phyloP scores from a whole-genome alignment of 2,113 vertebrate species.

The human region GRCh38 chr5:92550001-92550500 shows the following conservation, averaged over 20 bases:
- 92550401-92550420: neutral
- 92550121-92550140: neutral
- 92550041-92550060: conserved; percentile 14
- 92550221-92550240: neutral
- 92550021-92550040: conserved; percentile 71
- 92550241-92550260: neutral
- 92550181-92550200: neutral
- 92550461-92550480: neutral
- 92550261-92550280: neutral
- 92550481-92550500: neutral
- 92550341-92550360: neutral
- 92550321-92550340: neutral
- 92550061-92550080: neutral
- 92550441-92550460: neutral
- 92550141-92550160: neutral
- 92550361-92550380: neutral
- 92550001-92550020: conserved; percentile 71
- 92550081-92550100: neutral
- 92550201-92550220: conserved; percentile 1
- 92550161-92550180: neutral
- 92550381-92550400: neutral
- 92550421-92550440: neutral
- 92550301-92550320: neutral
- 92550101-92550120: neutral
- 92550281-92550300: neutral